These are phyloP conservation scores for Sprattus sprattus DNA, from an alignment of 2,113 vertebrate genomes.

Conservation along the genomic window DNA sequence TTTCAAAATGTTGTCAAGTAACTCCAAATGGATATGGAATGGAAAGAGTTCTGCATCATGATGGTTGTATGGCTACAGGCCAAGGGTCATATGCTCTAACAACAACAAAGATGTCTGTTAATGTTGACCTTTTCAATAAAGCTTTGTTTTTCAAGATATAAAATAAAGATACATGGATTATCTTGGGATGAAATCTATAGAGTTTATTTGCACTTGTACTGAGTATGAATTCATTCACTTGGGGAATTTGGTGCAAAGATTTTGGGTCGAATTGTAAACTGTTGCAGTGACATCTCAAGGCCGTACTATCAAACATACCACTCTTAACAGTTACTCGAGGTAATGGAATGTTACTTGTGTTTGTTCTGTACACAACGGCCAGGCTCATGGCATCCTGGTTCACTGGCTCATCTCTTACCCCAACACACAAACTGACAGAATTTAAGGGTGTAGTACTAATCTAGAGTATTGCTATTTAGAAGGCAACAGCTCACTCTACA, in stretches of 20 bases:
- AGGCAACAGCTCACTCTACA: background rate
- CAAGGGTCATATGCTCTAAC: constrained; percentile 14
- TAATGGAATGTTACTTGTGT: no score
- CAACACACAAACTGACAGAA: background rate
- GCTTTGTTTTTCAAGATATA: constrained; percentile 9
- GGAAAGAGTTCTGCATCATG: background rate
- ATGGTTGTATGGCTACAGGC: background rate
- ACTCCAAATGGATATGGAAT: background rate
- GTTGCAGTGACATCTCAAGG: background rate
- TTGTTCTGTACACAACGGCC: background rate
- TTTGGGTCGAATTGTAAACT: background rate
- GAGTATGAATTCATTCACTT: background rate
- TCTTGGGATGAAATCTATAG: background rate
- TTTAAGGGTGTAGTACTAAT: background rate
- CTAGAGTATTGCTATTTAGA: background rate
- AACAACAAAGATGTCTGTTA: background rate
- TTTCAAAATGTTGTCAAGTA: background rate
- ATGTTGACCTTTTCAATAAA: constrained; percentile 16
- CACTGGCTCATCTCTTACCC: background rate
- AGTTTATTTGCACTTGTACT: background rate
- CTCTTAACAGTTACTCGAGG: no score
- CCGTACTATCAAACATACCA: background rate
- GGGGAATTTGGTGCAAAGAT: background rate
- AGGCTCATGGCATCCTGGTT: background rate
- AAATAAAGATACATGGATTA: background rate